Conservation (phyloP, 2,113 vertebrate genomes). For the Sturnira hondurensis region DNA sequence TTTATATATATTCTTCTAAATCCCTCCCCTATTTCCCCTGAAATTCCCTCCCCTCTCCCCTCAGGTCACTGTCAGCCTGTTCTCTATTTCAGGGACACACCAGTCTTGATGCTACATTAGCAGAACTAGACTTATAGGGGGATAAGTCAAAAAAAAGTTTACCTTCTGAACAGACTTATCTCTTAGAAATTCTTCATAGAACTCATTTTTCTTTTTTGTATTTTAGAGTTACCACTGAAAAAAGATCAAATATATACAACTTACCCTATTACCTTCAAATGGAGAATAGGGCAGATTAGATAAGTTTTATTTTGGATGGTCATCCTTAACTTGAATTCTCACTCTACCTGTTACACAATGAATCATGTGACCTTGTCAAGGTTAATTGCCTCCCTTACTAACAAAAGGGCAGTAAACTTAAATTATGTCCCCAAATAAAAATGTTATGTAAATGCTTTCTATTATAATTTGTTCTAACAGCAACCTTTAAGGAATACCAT, state of each 20-base stretch:
- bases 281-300: not conserved
- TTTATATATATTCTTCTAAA: too few relatives aligned
- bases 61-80: too few relatives aligned
- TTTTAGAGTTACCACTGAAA: not conserved
- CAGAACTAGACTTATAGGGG: not conserved
- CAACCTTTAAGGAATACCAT: slow-evolving; percentile 61
- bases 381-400: too few relatives aligned
- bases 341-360: not conserved
- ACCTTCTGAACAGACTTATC: not conserved
- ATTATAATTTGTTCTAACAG: slow-evolving; percentile 65
- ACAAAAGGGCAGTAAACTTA: slow-evolving; percentile 46
- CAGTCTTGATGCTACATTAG: not conserved
- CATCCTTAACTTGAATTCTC: not conserved
- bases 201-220: not conserved
- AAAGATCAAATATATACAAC: not conserved
- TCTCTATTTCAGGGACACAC: too few relatives aligned
- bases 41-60: too few relatives aligned
- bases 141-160: not conserved
- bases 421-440: slow-evolving; percentile 63
- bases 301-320: not conserved
- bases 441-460: slow-evolving; percentile 61
- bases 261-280: not conserved
- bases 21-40: too few relatives aligned
- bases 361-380: not conserved
- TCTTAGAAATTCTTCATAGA: slow-evolving; percentile 6